Base-by-base conservation (phyloP, 2,888 invertebrate species). In the Leucophora obtusa region DNA sequence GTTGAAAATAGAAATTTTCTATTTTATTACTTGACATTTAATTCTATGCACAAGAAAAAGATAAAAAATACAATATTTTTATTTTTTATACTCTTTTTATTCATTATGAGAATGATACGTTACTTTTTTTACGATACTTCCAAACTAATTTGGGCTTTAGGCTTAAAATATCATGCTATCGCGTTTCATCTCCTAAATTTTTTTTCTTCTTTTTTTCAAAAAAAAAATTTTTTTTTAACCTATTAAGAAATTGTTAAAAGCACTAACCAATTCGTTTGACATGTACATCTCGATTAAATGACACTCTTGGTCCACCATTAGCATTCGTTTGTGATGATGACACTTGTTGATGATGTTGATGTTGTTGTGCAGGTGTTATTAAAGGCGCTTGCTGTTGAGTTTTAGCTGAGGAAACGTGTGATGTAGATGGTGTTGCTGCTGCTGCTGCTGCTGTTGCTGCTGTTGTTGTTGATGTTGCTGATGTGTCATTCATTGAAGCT, bases 221-320 rank as follows among this genome's bases (percentile, higher is more conserved):
- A 28, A 28, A 28, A 6, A 24, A 24, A 3, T 3, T 24, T 24
- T 24, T 3, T 28, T 28, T 28, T 6, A 28, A 28, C 3, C 28
- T 28, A 24, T 24, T 5, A 3, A 28, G 6, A 28, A 28, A 28
- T 28, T 28, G 3, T 21, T 28, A n/a, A 18, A 69, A 76, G 53
- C 76, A 91, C 94, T 93, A 93, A 95, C 96, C 95, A 92, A 96
- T 96, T 92, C 96, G 92, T 91, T 96, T 96, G 89, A 96, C 95
- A 92, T 96, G 96, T 88, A 96, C 96, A 93, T 96, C 96, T 91
- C 95, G 93, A 93, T 96, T 96, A 93, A 96, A 96, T 90, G 96
- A 96, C 87, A 96, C 96, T 87, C 93, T 92, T 84, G 92, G 95
- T 91, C 93, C 94, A 91, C 93, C 94, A 91, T 90, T 90, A 33